Evolutionary conservation across 2,113 vertebrate genomes (phyloP).

Genomic region (Ophthalmotilapia sp.): DNA sequence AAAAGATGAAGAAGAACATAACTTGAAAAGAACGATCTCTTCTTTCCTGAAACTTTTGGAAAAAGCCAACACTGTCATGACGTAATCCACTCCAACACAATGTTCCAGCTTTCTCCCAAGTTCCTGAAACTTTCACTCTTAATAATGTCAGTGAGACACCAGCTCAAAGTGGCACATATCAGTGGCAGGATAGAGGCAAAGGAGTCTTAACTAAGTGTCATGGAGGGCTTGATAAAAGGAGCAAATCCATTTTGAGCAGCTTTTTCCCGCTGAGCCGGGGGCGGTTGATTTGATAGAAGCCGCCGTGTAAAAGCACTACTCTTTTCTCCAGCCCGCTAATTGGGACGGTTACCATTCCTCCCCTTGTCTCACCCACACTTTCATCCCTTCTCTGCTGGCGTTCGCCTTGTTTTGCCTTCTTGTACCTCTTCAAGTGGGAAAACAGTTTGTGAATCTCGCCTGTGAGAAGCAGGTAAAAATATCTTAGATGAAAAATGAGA

Average conservation of each 20-base stretch:
- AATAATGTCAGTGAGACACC: conserved; percentile 41
- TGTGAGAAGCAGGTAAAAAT: conserved; percentile 9
- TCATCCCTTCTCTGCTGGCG: conserved; percentile 17
- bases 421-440: neutral
- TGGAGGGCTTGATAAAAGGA: conserved; percentile 61
- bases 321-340: conserved; percentile 59
- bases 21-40: neutral
- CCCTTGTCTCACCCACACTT: conserved; percentile 15
- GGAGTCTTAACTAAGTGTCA: conserved; percentile 64
- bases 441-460: neutral
- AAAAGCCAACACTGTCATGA: conserved; percentile 36
- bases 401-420: conserved; percentile 23
- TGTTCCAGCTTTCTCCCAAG: conserved; percentile 33
- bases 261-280: conserved; percentile 53
- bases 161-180: conserved; percentile 53
- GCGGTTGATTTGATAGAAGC: conserved; percentile 55
- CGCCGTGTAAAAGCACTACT: conserved; percentile 45
- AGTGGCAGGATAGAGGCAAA: conserved; percentile 47
- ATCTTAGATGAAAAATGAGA: neutral
- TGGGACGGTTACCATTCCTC: conserved; percentile 53
- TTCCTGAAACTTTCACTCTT: conserved; percentile 53
- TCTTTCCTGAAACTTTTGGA: conserved; percentile 46
- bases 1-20: conserved; percentile 37
- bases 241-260: conserved; percentile 55
- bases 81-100: conserved; percentile 22